Conservation (phyloP, 2,888 invertebrate species). For the Drepanosiphum platanoidis region DNA sequence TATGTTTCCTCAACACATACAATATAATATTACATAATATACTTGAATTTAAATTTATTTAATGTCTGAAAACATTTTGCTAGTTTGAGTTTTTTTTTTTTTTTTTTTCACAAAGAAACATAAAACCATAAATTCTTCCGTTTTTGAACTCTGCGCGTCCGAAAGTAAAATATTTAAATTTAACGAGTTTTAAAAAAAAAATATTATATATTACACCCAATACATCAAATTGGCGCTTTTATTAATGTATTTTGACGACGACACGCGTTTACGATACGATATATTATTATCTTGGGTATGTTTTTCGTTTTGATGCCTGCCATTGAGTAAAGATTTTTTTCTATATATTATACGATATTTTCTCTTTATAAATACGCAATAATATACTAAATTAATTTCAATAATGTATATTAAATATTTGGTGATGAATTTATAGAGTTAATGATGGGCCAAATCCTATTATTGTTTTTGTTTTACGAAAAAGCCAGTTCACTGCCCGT, state of each 20-base stretch:
- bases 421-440: too few relatives aligned
- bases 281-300: too few relatives aligned
- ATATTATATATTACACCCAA: too few relatives aligned
- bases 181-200: too few relatives aligned
- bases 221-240: too few relatives aligned
- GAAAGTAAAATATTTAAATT: too few relatives aligned
- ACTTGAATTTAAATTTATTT: background rate
- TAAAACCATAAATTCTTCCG: background rate
- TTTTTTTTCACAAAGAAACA: background rate
- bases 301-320: too few relatives aligned
- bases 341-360: too few relatives aligned
- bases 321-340: too few relatives aligned
- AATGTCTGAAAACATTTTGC: background rate
- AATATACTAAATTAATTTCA: background rate
- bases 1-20: background rate
- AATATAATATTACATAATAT: background rate
- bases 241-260: too few relatives aligned
- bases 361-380: background rate
- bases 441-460: too few relatives aligned
- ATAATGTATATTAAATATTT: background rate
- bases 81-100: background rate
- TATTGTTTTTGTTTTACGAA: background rate
- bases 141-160: background rate
- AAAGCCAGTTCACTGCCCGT: background rate
- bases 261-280: too few relatives aligned